Base-by-base conservation (phyloP, 1,140 invertebrate species). In the Paraescarpia echinospica region DNA sequence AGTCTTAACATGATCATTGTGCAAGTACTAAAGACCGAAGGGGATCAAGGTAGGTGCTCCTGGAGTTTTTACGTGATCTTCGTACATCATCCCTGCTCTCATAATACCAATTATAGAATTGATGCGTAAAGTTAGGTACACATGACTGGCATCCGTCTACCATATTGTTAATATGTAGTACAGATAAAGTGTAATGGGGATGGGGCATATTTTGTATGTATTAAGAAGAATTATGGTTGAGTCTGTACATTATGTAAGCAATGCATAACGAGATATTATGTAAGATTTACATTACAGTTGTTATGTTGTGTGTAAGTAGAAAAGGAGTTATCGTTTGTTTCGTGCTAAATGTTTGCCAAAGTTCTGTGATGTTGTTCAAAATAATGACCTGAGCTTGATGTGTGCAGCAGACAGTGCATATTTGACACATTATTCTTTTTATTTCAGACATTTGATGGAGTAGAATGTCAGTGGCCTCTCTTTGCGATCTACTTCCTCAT, bases 381-480 rank as follows among this genome's bases (percentile, higher is more conserved):
- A 22, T 77, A 77, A 12, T 77, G 59, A 77, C 59, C 59, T 77
- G 59, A 22, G 33, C 34, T 51, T 93, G 0, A 6, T 35, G n/a
- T 92, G 41, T 34, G 27, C 89, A 51, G 51, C 48, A 59, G 34
- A 27, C 33, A 92, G 22, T 92, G 12, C 33, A 35, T 93, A 34
- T 93, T 92, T 35, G 5, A 18, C 31, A 41, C 27, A 51, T 31
- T 34, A 34, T 33, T 93, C 34, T 93, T 93, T 93, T 92, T 91
- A 51, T 96, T 96, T 41, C 95, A 99, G 97, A 97, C 99, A 94
- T 99, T 99, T 96, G 98, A 99, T 95, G 98, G 98, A 34, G 97
- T 99, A 89, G 99, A 99, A 96, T 98, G 98, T 95, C 99, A 99
- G 96, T 99, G 99, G 99, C 99, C 99, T 0, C 95, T 99, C 27